Evolutionary conservation across 2,797 vertebrate species (phyloP).

Genomic region (Sebastes matsubarae): DNA sequence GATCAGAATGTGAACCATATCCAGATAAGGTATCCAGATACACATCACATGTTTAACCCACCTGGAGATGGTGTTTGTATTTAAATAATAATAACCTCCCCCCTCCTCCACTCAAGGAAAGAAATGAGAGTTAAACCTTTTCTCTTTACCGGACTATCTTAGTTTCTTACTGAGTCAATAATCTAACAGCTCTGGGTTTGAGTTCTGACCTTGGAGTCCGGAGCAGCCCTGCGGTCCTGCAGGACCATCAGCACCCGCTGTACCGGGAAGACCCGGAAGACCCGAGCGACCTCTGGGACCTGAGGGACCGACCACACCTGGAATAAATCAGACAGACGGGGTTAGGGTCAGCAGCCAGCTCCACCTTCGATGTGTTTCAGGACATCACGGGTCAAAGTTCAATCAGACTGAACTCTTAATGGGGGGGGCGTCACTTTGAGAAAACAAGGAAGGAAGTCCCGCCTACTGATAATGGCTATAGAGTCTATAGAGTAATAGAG

Average conservation of each 20-base stretch:
- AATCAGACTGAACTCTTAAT: no score
- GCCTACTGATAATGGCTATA: no score
- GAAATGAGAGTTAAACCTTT: background rate
- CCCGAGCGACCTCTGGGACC: conserved; percentile 73
- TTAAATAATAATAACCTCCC: background rate
- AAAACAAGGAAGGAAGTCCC: no score
- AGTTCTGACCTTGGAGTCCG: conserved; percentile 75
- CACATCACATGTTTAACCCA: background rate
- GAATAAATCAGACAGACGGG: background rate
- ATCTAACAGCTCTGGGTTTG: background rate
- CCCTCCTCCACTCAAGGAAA: background rate
- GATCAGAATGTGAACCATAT: background rate
- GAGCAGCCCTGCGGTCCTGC: conserved; percentile 61
- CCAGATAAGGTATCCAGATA: background rate
- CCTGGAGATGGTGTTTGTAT: background rate
- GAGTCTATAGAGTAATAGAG: no score
- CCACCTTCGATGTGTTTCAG: no score
- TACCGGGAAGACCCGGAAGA: conserved; percentile 66
- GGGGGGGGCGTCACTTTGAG: no score
- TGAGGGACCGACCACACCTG: conserved; percentile 76
- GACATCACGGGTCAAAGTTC: no score
- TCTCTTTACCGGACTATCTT: background rate
- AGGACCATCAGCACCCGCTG: conserved; percentile 64
- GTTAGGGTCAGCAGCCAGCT: background rate
- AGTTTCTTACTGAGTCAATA: background rate